A percentile compares a stretch with the other conserved stretches of the same genome.
Conservation (phyloP, 2,797 vertebrate genomes). For the Crocidura indochinensis region DNA sequence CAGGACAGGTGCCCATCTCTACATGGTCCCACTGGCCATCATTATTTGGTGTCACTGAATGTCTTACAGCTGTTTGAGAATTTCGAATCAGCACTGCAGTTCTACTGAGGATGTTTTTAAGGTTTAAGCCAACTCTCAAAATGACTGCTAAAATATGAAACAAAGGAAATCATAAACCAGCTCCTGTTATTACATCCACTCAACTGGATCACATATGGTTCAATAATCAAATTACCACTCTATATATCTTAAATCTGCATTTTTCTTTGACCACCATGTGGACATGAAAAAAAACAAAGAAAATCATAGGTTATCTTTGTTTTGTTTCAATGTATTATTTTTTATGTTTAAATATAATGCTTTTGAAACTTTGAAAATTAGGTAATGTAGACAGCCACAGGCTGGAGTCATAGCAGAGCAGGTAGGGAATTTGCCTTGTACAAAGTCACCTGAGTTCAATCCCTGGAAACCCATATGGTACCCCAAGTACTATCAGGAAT, state of each 20-base stretch:
- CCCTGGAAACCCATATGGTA: too few species aligned
- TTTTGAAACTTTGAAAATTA: conserved; percentile 55
- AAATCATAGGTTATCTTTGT: conserved; percentile 69
- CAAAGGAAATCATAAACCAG: conserved; percentile 77
- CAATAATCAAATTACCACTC: conserved; percentile 85
- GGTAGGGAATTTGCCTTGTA: too few species aligned
- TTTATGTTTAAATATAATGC: conserved; percentile 46
- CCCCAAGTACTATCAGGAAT: too few species aligned
- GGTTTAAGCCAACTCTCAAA: conserved; percentile 77
- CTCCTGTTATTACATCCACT: conserved; percentile 81
- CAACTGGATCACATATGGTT: conserved; percentile 82
- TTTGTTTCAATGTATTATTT: conserved; percentile 59
- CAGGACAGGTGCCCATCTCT: conserved; percentile 51
- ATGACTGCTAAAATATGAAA: conserved; percentile 82
- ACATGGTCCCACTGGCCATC: not conserved
- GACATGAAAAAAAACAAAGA: conserved; percentile 71
- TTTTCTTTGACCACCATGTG: conserved; percentile 60
- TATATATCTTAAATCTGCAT: conserved; percentile 78
- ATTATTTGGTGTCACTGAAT: conserved; percentile 61
- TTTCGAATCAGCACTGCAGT: conserved; percentile 64
- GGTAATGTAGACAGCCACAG: not conserved
- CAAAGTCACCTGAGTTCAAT: too few species aligned
- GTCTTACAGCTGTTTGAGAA: conserved; percentile 79
- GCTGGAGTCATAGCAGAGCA: too few species aligned
- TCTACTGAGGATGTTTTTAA: conserved; percentile 62